These are phyloP conservation scores for Dolichoris vasculosae DNA, from an alignment of 1,140 invertebrate species.

Conservation along the genomic window DNA sequence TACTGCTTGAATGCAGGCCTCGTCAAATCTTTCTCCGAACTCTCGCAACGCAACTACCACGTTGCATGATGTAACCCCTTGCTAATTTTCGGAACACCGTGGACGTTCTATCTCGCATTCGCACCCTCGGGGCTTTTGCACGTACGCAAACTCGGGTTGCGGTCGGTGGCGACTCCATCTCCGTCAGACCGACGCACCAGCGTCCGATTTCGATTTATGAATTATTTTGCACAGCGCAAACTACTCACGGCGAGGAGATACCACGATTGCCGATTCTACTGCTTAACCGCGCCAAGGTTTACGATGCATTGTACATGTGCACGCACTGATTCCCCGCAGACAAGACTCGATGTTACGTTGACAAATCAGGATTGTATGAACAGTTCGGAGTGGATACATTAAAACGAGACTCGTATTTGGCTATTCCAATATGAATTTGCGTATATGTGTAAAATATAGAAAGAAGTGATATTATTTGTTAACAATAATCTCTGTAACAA, in stretches of 20 bases:
- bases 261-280: not conserved
- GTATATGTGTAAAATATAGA: too few relatives aligned
- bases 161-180: too few relatives aligned
- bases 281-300: not conserved
- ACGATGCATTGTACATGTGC: too few relatives aligned
- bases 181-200: not conserved
- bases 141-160: too few relatives aligned
- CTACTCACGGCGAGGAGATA: not conserved
- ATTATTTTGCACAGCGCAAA: not conserved
- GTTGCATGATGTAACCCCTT: not conserved
- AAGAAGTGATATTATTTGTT: not conserved
- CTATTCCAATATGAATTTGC: too few relatives aligned
- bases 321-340: too few relatives aligned
- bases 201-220: not conserved
- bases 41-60: too few relatives aligned
- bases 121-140: not conserved
- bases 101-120: not conserved
- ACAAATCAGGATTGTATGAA: too few relatives aligned
- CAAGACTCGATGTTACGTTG: too few relatives aligned
- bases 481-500: not conserved
- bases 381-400: too few relatives aligned
- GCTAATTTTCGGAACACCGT: not conserved
- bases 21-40: too few relatives aligned
- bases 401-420: too few relatives aligned
- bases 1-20: not conserved